These are phyloP conservation scores for Vimba vimba DNA, from an alignment of 2,113 vertebrate genomes.

Conservation along the genomic window DNA sequence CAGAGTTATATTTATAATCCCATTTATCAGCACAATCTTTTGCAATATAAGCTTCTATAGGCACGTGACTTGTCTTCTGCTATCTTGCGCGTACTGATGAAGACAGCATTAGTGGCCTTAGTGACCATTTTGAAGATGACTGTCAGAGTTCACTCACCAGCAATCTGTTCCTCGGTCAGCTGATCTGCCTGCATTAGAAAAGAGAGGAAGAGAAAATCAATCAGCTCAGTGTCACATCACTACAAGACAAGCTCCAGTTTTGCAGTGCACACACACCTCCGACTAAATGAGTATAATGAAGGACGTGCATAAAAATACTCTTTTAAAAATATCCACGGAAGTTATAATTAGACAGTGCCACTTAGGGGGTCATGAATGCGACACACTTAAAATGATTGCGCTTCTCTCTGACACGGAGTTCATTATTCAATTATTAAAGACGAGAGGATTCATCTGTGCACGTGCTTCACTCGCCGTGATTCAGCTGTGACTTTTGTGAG, in stretches of 20 bases:
- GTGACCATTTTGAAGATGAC: neutral
- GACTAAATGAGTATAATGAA: conserved; percentile 73
- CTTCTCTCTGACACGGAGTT: conserved; percentile 60
- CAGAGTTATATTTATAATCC: no score
- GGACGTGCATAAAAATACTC: conserved; percentile 75
- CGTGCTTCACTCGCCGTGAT: conserved; percentile 26
- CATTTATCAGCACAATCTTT: neutral
- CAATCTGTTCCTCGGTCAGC: conserved; percentile 90
- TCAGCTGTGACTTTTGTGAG: conserved; percentile 25
- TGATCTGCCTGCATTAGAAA: conserved; percentile 83
- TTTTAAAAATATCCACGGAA: conserved; percentile 71
- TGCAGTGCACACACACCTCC: conserved; percentile 63
- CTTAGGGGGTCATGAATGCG: conserved; percentile 78
- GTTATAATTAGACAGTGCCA: conserved; percentile 78
- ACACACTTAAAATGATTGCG: conserved; percentile 72
- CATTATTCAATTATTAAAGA: conserved; percentile 56
- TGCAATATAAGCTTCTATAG: neutral
- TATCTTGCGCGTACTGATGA: neutral
- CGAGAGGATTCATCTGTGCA: conserved; percentile 2
- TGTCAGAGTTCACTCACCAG: conserved; percentile 77
- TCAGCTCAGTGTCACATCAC: conserved; percentile 45
- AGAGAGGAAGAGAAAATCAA: conserved; percentile 39
- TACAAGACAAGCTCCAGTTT: conserved; percentile 21
- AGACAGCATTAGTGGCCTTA: neutral
- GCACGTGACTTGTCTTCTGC: no score